These are phyloP conservation scores for Oscheius sp. DNA, from an alignment of 2,888 invertebrate genomes.

Conservation along the genomic window DNA sequence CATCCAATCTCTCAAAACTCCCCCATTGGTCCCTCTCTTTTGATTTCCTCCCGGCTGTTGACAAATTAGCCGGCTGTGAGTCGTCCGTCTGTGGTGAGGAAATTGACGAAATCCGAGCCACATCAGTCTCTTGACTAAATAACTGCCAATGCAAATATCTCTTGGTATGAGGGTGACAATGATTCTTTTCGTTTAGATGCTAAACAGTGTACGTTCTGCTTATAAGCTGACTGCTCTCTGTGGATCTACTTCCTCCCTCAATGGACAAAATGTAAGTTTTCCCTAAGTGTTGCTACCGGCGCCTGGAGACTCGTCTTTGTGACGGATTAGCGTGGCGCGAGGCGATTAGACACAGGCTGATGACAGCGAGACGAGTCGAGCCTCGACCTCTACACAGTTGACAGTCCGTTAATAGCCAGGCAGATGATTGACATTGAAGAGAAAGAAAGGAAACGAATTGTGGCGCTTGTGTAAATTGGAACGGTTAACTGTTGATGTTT, in stretches of 20 bases:
- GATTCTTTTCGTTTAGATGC: slow-evolving; percentile 58
- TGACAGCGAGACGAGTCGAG: slow-evolving; percentile 23
- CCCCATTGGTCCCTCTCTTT: not conserved
- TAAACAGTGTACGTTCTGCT: slow-evolving; percentile 82
- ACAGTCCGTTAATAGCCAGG: slow-evolving; percentile 1
- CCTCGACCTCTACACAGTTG: slow-evolving; percentile 15
- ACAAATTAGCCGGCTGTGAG: slow-evolving; percentile 17
- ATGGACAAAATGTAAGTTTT: slow-evolving; percentile 35
- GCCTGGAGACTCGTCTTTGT: slow-evolving; percentile 31
- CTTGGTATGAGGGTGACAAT: not conserved
- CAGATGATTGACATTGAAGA: not conserved
- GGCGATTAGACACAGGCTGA: slow-evolving; percentile 31
- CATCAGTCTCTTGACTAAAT: slow-evolving; percentile 28
- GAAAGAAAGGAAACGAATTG: not conserved
- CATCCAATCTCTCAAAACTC: too few relatives aligned
- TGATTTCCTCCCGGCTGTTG: not conserved
- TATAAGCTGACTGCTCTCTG: slow-evolving; percentile 82
- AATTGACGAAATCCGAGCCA: slow-evolving; percentile 35
- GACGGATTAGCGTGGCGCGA: slow-evolving; percentile 31
- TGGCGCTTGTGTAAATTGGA: too few relatives aligned
- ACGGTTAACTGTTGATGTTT: too few relatives aligned
- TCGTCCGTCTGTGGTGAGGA: slow-evolving; percentile 30
- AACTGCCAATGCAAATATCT: slow-evolving; percentile 26
- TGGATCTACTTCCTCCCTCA: slow-evolving; percentile 71
- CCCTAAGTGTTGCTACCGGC: slow-evolving; percentile 19